Conservation (phyloP, 37 sponge, comb jelly and placozoan genomes). For the Ephydatia muelleri region DNA sequence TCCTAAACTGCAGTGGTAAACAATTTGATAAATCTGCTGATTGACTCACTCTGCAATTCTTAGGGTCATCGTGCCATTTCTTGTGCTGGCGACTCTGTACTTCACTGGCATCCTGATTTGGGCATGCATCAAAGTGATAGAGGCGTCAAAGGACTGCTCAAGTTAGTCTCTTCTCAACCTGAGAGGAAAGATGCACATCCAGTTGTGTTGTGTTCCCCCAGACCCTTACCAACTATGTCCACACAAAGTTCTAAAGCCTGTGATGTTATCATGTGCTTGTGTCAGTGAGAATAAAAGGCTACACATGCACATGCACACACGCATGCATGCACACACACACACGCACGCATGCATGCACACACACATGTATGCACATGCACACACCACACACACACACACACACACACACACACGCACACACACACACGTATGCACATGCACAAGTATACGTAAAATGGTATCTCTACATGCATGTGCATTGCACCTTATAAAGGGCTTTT, state of each 20-base stretch:
- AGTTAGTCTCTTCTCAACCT: slow-evolving; percentile 32
- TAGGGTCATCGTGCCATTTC: slow-evolving; percentile 49
- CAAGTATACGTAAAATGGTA: not conserved
- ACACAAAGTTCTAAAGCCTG: too few relatives aligned
- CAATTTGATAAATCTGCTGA: too few relatives aligned
- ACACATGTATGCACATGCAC: not conserved
- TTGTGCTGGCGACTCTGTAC: slow-evolving; percentile 29
- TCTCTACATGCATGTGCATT: not conserved
- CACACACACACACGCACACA: not conserved
- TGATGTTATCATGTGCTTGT: too few relatives aligned
- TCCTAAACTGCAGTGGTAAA: too few relatives aligned
- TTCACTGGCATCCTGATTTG: slow-evolving; percentile 61
- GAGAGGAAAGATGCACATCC: too few relatives aligned
- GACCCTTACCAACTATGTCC: too few relatives aligned
- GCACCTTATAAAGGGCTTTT: not conserved
- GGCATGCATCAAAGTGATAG: slow-evolving; percentile 29
- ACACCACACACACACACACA: not conserved
- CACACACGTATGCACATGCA: not conserved
- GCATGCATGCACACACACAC: too few relatives aligned
- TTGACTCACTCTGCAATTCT: not conserved
- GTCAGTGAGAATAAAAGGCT: too few relatives aligned
- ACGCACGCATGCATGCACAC: too few relatives aligned
- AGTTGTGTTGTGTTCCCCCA: too few relatives aligned
- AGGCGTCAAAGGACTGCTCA: slow-evolving; percentile 43
- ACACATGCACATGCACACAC: too few relatives aligned